Evolutionary conservation across 2,113 vertebrate genomes (phyloP), one percentile per base, ranked within the genome.

Genomic region (Atlantisia rogersi): DNA sequence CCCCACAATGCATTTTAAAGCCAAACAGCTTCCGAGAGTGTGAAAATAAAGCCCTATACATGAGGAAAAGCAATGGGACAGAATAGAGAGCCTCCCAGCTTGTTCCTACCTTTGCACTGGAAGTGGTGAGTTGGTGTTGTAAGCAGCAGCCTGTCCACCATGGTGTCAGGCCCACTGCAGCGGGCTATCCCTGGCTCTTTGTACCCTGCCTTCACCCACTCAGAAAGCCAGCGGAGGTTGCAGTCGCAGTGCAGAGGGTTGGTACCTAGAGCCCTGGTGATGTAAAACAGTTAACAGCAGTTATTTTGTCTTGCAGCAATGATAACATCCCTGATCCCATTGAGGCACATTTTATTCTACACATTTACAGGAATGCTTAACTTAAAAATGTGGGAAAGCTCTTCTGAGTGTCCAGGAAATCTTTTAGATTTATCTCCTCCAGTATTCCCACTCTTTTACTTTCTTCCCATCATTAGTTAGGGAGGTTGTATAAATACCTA

Each of bases 181-280:
- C 99, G 99, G 58, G 99, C 99, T 12, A 99, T 99, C n/a, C 99
- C 99, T 0, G 99, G 99, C 93, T 99, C 99, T 93, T 99, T 99
- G 95, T 99, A 99, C 0, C 99, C 99, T 0, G 99, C 99, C 94
- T 99, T 99, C 64, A 99, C 99, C 99, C 99, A 99, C 97, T 99
- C 99, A 1, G 99, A 99, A n/a, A 99, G 98, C 99, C 99, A 99
- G 73, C 98, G 99, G 91, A 99, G 98, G 92, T 98, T 98, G 94
- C 99, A 99, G 91, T 99, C 99, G 44, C 99, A 99, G 94, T 99
- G 98, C 76, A 99, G 96, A 0, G 99, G 99, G 97, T 99, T 99
- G 92, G 99, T 99, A 32, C 99, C 99, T 17, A 99, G 98, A 5
- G 99, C 99, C 92, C 99, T 99, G 18, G 32, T 1, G 55, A 84